Conservation (phyloP, 2,113 vertebrate genomes). For the Oncorhynchus kisutch region DNA sequence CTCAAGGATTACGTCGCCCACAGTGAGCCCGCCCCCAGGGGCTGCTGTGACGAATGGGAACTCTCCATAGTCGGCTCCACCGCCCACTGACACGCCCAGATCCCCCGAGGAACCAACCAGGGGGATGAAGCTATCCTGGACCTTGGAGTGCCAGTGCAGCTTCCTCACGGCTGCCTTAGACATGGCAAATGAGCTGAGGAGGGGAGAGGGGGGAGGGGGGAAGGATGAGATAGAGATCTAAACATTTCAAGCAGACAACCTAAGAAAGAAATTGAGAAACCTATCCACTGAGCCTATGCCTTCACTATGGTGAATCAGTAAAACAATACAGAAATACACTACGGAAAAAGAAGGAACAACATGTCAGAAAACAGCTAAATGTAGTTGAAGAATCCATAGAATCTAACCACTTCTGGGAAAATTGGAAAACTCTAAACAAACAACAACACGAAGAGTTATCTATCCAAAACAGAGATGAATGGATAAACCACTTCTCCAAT, state of each 20-base stretch:
- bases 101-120: constrained; percentile 63
- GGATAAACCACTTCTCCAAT: too few relatives aligned
- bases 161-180: constrained; percentile 79
- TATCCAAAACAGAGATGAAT: too few relatives aligned
- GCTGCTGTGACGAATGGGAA: constrained; percentile 80
- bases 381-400: too few relatives aligned
- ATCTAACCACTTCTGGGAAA: too few relatives aligned
- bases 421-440: too few relatives aligned
- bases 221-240: neutral
- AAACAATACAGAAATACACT: too few relatives aligned
- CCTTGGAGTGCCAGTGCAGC: constrained; percentile 79
- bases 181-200: constrained; percentile 75
- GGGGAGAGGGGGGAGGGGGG: neutral
- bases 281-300: too few relatives aligned
- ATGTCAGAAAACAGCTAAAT: too few relatives aligned
- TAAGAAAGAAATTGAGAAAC: too few relatives aligned
- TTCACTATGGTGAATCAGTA: too few relatives aligned
- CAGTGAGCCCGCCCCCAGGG: constrained; percentile 69
- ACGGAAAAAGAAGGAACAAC: too few relatives aligned
- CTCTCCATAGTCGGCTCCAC: constrained; percentile 80
- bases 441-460: too few relatives aligned
- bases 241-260: neutral
- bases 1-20: constrained; percentile 77
- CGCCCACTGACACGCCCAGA: constrained; percentile 72
- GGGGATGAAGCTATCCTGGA: constrained; percentile 78